Evolutionary conservation across 2,113 vertebrate genomes (phyloP).

Genomic region (Vulpes lagopus): DNA sequence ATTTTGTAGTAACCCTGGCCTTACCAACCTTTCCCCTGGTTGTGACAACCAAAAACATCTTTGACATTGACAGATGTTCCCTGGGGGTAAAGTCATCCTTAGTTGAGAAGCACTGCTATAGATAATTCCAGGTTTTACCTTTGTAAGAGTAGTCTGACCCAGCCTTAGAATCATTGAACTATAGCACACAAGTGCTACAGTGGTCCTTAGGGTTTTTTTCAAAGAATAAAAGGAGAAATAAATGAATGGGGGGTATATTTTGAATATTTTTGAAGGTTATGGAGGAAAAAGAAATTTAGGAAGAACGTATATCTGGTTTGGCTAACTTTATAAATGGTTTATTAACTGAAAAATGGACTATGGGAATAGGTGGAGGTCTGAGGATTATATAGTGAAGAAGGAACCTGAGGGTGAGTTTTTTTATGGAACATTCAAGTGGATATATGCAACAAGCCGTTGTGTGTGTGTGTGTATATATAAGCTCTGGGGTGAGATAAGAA

Average conservation of each 20-base stretch:
- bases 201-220: background rate
- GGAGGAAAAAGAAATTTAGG: background rate
- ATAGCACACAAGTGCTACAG: background rate
- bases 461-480: no score
- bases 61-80: background rate
- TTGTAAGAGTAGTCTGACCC: background rate
- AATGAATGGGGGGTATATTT: background rate
- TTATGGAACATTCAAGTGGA: background rate
- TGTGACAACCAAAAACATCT: background rate
- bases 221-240: background rate
- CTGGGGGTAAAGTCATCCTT: background rate
- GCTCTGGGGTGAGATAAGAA: background rate
- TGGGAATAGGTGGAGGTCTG: background rate
- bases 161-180: background rate
- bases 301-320: background rate
- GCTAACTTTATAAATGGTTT: background rate
- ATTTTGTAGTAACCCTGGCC: background rate
- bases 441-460: background rate
- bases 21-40: background rate
- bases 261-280: slow-evolving; percentile 13
- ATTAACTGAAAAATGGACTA: background rate
- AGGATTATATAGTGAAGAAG: background rate
- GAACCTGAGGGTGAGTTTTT: background rate
- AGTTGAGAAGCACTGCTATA: background rate
- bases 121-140: background rate